Percentiles rank a stretch among this genome's conserved stretches.
Conservation (phyloP, 2,797 vertebrate genomes). For the Periophthalmus magnuspinnatus region DNA sequence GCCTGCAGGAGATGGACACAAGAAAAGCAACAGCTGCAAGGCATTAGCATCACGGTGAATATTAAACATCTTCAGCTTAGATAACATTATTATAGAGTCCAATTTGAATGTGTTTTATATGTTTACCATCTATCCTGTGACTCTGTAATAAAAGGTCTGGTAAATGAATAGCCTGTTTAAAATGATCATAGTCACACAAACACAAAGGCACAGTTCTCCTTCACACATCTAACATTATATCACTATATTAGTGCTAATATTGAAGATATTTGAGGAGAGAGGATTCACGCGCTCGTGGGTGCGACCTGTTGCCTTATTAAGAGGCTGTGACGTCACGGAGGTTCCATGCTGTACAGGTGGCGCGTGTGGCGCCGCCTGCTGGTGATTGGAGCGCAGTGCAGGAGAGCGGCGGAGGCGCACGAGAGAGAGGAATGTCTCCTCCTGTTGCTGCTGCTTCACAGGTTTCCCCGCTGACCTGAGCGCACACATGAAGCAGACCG, state of each 20-base stretch:
- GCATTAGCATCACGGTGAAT: conserved; percentile 12
- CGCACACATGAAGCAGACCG: conserved; percentile 47
- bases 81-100: background rate
- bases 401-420: conserved; percentile 22
- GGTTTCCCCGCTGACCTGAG: conserved; percentile 67
- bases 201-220: background rate
- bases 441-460: conserved; percentile 59
- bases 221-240: background rate
- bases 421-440: conserved; percentile 53
- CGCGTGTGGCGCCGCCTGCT: conserved; percentile 63
- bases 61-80: conserved; percentile 2
- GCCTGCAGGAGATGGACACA: conserved; percentile 23
- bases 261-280: background rate
- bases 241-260: background rate
- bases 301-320: background rate
- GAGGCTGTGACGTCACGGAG: background rate
- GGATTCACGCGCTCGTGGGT: background rate
- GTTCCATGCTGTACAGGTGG: background rate
- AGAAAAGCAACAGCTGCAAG: conserved; percentile 29
- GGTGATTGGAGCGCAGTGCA: conserved; percentile 28
- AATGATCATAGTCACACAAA: background rate
- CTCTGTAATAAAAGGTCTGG: background rate
- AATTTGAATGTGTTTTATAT: background rate
- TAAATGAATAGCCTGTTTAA: background rate
- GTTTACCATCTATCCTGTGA: background rate